Evolutionary conservation across 2,888 invertebrate genomes (phyloP).

Genomic region (Leptothorax acervorum): DNA sequence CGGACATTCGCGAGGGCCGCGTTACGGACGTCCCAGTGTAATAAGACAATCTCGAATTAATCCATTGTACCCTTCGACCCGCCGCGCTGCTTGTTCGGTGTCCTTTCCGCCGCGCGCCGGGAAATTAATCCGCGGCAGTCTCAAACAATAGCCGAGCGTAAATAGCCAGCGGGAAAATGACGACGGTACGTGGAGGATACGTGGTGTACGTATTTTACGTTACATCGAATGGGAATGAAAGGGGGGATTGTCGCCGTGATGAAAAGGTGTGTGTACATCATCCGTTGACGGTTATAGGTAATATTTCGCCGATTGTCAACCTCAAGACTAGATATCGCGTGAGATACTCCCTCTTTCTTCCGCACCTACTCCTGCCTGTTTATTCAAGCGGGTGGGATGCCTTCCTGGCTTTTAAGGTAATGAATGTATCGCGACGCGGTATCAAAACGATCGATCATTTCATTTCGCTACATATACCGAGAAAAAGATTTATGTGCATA

Average conservation of each 20-base stretch:
- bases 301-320: constrained; percentile 41
- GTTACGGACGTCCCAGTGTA: not conserved
- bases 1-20: not conserved
- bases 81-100: constrained; percentile 16
- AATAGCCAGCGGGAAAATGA: constrained; percentile 46
- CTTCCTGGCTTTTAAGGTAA: constrained; percentile 14
- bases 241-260: constrained; percentile 1
- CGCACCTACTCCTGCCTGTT: not conserved
- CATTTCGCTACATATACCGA: not conserved
- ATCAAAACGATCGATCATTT: constrained; percentile 18
- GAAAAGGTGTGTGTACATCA: constrained; percentile 23
- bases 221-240: constrained; percentile 18
- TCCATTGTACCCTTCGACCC: constrained; percentile 36
- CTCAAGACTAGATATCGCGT: not conserved
- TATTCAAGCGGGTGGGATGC: not conserved
- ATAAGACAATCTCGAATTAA: constrained; percentile 49
- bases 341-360: not conserved
- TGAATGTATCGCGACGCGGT: not conserved
- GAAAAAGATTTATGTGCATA: constrained; percentile 16
- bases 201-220: constrained; percentile 19
- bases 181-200: constrained; percentile 4
- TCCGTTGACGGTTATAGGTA: not conserved
- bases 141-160: constrained; percentile 49
- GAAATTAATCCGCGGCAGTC: constrained; percentile 31
- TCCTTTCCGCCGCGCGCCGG: constrained; percentile 27